Conservation (phyloP, 2,888 invertebrate species). For the Brenthis hecate region DNA sequence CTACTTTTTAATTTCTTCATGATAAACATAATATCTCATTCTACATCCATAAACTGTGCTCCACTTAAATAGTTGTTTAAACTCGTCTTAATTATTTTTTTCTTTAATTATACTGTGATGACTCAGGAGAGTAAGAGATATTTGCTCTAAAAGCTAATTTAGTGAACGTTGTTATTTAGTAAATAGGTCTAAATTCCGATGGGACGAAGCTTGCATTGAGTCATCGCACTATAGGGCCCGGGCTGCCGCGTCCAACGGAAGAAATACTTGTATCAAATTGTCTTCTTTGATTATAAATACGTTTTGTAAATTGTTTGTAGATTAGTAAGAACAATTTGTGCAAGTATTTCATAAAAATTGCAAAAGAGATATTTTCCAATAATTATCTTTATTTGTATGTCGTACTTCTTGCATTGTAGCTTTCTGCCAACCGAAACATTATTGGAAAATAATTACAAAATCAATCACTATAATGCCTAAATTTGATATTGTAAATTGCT, state of each 20-base stretch:
- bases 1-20: conserved; percentile 48
- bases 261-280: conserved; percentile 41
- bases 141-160: conserved; percentile 47
- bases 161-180: conserved; percentile 24
- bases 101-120: conserved; percentile 75
- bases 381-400: neutral
- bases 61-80: conserved; percentile 53
- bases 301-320: neutral
- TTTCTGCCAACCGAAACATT: neutral
- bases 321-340: conserved; percentile 4
- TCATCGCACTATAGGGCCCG: conserved; percentile 80
- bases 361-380: conserved; percentile 26
- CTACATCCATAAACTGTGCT: conserved; percentile 62
- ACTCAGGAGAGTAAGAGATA: conserved; percentile 68
- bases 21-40: conserved; percentile 56
- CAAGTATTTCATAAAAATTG: conserved; percentile 33
- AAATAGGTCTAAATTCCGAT: conserved; percentile 53
- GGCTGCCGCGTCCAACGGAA: conserved; percentile 52
- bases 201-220: conserved; percentile 82
- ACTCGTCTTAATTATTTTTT: conserved; percentile 50
- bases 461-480: conserved; percentile 27
- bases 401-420: no score
- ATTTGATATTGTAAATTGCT: neutral
- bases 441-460: conserved; percentile 31
- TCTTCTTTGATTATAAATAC: neutral